Evolutionary conservation across 1,140 invertebrate species (phyloP).

Genomic region (Subanguina moxae): DNA sequence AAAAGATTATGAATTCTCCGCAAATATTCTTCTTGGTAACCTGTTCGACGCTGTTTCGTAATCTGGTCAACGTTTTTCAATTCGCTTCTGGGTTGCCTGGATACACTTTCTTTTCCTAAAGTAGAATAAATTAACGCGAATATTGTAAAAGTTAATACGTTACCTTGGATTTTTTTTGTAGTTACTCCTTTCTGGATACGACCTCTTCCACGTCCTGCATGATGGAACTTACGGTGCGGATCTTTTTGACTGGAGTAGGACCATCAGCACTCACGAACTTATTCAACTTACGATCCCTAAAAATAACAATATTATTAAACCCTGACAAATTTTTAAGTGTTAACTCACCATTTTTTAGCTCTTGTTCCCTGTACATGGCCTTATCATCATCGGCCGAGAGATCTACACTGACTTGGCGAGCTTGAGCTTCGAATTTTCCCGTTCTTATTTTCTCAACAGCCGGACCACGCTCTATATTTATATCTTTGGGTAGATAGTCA

Average conservation of each 20-base stretch:
- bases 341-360: conserved; percentile 67
- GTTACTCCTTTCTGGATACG: conserved; percentile 10
- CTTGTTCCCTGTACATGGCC: conserved; percentile 64
- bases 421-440: conserved; percentile 64
- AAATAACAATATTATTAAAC: conserved; percentile 28
- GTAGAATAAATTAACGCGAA: background rate
- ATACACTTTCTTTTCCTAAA: background rate
- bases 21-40: background rate
- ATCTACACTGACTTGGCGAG: conserved; percentile 72
- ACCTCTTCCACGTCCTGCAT: conserved; percentile 17
- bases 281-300: conserved; percentile 81
- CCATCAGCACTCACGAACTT: conserved; percentile 74
- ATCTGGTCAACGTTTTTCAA: conserved; percentile 43
- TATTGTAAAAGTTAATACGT: background rate
- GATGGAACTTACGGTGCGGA: conserved; percentile 67
- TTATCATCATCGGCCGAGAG: conserved; percentile 74
- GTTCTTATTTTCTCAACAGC: conserved; percentile 22
- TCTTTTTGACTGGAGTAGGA: conserved; percentile 67
- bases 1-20: too few relatives aligned
- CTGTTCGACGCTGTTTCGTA: conserved; percentile 28
- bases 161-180: background rate
- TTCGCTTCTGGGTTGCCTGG: conserved; percentile 48
- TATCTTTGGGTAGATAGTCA: conserved; percentile 77
- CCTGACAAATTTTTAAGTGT: background rate
- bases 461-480: conserved; percentile 70